phyloP scores from a whole-genome alignment of 1,140 invertebrate genomes.

The Arion vulgaris region DNA sequence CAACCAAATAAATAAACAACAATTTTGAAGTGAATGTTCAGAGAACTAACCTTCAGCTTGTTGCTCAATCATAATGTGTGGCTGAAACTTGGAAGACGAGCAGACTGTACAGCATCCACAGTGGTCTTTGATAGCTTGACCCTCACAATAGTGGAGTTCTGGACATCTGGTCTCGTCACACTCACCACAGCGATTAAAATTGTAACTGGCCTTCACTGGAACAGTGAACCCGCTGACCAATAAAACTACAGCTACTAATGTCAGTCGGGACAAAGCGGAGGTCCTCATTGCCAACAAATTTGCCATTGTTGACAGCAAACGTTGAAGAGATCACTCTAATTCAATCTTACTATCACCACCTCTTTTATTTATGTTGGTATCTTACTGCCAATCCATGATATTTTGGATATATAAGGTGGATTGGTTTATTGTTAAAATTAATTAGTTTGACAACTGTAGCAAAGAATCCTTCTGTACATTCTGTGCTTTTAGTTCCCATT shows the following conservation, averaged over 20 bases:
- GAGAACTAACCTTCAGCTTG: conserved; percentile 30
- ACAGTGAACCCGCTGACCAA: neutral
- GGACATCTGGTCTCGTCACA: conserved; percentile 53
- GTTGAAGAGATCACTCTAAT: neutral
- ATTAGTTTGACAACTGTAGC: too few relatives aligned
- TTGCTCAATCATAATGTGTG: conserved; percentile 39
- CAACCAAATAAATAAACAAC: too few relatives aligned
- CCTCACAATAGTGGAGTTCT: conserved; percentile 54
- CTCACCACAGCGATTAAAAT: conserved; percentile 44
- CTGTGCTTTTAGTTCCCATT: neutral
- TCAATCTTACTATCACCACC: neutral
- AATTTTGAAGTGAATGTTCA: too few relatives aligned
- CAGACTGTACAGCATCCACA: conserved; percentile 60
- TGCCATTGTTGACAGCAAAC: neutral
- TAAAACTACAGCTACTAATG: neutral
- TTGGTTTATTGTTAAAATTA: too few relatives aligned
- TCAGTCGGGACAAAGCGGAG: neutral
- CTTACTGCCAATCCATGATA: neutral
- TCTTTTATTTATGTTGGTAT: neutral
- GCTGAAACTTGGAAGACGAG: conserved; percentile 48
- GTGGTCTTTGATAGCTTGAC: conserved; percentile 56
- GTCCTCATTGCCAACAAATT: neutral
- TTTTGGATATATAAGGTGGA: too few relatives aligned
- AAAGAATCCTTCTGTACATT: too few relatives aligned
- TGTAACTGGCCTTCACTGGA: neutral